Conservation (phyloP, 2,888 invertebrate genomes). For the Nasonia oneida region DNA sequence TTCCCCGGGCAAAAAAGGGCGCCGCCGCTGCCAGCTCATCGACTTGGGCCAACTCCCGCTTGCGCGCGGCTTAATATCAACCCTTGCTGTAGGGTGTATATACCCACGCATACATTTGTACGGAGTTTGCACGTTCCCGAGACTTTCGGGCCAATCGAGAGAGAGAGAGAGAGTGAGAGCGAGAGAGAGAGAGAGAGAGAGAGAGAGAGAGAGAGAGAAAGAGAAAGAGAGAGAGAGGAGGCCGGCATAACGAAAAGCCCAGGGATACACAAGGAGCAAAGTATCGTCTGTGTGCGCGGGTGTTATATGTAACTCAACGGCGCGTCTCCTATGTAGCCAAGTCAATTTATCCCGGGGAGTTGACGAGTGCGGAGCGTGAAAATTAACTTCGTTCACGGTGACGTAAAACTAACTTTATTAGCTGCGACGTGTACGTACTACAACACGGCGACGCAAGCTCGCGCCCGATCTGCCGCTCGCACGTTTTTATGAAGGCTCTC, state of each 20-base stretch:
- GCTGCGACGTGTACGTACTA: conserved; percentile 52
- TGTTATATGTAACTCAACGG: neutral
- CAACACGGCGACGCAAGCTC: neutral
- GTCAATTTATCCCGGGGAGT: conserved; percentile 56
- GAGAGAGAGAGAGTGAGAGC: neutral
- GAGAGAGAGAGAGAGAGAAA: neutral
- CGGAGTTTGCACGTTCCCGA: neutral
- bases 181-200: neutral
- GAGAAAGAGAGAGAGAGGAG: neutral
- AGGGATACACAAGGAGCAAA: conserved; percentile 6
- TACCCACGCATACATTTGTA: conserved; percentile 1
- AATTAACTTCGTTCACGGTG: conserved; percentile 67
- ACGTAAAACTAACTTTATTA: conserved; percentile 68
- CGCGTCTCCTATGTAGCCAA: conserved; percentile 15
- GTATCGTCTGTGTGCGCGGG: conserved; percentile 38
- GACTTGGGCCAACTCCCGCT: conserved; percentile 5
- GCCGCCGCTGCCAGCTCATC: neutral
- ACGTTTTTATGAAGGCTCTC: conserved; percentile 42
- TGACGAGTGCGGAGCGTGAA: conserved; percentile 62
- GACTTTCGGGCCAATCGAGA: conserved; percentile 36
- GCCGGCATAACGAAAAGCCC: conserved; percentile 8
- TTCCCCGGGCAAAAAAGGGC: conserved; percentile 24
- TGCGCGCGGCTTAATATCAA: neutral
- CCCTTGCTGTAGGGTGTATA: neutral
- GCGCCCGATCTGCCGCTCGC: neutral